Conservation (phyloP, 2,888 invertebrate genomes). For the Arrhopalites spinosus region DNA sequence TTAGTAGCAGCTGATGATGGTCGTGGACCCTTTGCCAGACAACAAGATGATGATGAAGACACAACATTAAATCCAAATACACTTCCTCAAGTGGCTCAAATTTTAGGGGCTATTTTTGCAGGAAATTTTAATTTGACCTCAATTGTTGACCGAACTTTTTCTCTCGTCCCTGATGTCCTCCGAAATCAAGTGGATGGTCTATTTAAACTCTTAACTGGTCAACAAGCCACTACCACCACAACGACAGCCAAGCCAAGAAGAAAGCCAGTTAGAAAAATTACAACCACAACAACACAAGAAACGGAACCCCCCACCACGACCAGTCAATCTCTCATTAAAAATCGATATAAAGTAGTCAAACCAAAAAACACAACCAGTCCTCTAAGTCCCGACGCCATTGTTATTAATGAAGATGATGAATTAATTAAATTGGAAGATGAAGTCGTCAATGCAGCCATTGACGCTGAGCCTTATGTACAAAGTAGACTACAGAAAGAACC, state of each 20-base stretch:
- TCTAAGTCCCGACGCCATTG: not conserved
- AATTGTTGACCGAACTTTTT: conserved; percentile 52
- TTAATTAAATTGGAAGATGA: conserved; percentile 46
- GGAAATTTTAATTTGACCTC: conserved; percentile 53
- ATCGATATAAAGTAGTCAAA: not conserved
- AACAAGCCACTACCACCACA: not conserved
- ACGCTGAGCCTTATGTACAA: conserved; percentile 43
- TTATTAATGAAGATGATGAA: conserved; percentile 51
- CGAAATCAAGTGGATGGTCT: conserved; percentile 52
- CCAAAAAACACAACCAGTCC: not conserved
- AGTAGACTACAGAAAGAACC: conserved; percentile 47
- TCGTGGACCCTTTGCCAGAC: conserved; percentile 9
- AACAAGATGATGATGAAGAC: conserved; percentile 37
- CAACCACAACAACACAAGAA: not conserved
- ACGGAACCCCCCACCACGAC: not conserved
- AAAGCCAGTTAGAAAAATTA: not conserved
- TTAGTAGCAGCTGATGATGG: conserved; percentile 40
- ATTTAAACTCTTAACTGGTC: conserved; percentile 51
- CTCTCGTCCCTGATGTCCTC: conserved; percentile 49
- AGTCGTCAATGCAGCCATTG: conserved; percentile 42
- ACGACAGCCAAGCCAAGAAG: conserved; percentile 12
- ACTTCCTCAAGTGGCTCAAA: conserved; percentile 55
- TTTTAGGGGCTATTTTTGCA: conserved; percentile 55
- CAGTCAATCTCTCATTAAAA: conserved; percentile 19
- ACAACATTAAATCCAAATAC: conserved; percentile 52